Conservation (phyloP, 1,140 invertebrate species). For the Apis florea region DNA sequence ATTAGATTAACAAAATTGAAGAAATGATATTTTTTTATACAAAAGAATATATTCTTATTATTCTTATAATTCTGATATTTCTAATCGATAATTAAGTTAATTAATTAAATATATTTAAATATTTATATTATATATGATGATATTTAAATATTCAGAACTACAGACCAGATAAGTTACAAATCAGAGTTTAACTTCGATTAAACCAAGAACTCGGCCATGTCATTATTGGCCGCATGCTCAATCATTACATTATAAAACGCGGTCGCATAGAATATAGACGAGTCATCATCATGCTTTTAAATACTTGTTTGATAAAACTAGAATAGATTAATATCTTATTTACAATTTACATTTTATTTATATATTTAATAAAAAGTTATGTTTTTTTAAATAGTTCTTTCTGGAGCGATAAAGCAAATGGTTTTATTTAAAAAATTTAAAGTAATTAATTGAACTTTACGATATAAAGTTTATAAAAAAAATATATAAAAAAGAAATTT, state of each 20-base stretch:
- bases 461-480: too few species aligned
- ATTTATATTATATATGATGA: neutral
- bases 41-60: too few species aligned
- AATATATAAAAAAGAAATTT: too few species aligned
- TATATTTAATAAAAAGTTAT: neutral
- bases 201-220: neutral
- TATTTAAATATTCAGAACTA: neutral
- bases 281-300: neutral
- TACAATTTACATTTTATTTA: neutral
- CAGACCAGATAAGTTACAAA: neutral
- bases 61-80: too few species aligned
- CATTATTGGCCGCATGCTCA: neutral
- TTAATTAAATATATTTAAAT: neutral
- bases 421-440: too few species aligned
- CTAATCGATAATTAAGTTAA: neutral
- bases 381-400: too few species aligned
- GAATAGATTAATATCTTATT: neutral
- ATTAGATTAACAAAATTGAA: too few species aligned
- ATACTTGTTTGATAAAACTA: neutral
- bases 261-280: neutral
- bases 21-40: too few species aligned
- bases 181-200: neutral
- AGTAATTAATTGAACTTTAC: too few species aligned
- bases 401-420: too few species aligned
- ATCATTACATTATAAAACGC: neutral